A percentile compares a stretch with the other conserved stretches of the same genome.
Conservation (phyloP, 2,113 vertebrate genomes). For the Notechis scutatus region DNA sequence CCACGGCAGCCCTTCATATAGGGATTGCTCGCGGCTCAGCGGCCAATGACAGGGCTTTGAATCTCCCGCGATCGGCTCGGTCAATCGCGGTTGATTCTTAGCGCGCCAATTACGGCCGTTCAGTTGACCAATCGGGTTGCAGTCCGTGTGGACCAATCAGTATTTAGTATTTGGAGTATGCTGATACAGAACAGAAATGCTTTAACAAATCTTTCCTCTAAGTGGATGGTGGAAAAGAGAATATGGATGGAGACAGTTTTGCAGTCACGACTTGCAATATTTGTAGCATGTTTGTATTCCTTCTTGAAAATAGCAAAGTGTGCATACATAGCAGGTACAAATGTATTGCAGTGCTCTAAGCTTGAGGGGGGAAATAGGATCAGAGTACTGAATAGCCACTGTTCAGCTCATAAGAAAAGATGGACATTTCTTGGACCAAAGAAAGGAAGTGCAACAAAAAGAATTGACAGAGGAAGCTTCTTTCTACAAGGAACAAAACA, state of each 20-base stretch:
- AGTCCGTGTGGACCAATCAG: too few relatives aligned
- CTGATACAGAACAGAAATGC: neutral
- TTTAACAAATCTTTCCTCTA: neutral
- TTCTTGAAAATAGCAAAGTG: neutral
- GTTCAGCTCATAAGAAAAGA: neutral
- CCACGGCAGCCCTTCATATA: too few relatives aligned
- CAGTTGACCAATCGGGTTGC: too few relatives aligned
- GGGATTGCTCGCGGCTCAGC: too few relatives aligned
- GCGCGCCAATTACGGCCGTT: too few relatives aligned
- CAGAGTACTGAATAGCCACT: neutral
- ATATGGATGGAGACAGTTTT: neutral
- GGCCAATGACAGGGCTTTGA: too few relatives aligned
- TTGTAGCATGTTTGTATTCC: neutral
- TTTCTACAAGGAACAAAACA: neutral
- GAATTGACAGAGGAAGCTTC: neutral
- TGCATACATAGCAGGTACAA: neutral
- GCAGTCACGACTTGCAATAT: neutral
- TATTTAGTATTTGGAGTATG: too few relatives aligned
- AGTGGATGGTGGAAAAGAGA: neutral
- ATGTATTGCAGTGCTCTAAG: neutral
- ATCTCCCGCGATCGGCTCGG: too few relatives aligned
- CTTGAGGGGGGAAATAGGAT: neutral
- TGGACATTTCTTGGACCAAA: neutral
- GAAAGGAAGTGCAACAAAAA: neutral
- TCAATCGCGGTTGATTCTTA: too few relatives aligned